phyloP scores from a whole-genome alignment of 2,797 vertebrate genomes.

The Muscicapa striata region DNA sequence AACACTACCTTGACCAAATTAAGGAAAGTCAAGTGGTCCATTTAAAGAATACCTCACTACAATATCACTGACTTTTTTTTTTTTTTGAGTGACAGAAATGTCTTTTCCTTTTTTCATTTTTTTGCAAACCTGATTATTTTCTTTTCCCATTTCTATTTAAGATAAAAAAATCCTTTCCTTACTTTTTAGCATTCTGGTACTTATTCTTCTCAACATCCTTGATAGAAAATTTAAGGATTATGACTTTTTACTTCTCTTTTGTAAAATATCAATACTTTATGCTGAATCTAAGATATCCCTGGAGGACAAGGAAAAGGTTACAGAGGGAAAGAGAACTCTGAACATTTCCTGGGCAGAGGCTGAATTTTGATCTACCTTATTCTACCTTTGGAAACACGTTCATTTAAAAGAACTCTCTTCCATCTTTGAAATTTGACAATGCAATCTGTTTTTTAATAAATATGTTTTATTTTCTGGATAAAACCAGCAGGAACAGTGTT shows the following conservation, averaged over 20 bases:
- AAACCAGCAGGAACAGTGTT: background rate
- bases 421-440: slow-evolving; percentile 19
- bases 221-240: background rate
- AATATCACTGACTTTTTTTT: background rate
- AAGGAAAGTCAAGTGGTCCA: background rate
- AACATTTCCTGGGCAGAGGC: slow-evolving; percentile 6
- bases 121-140: background rate
- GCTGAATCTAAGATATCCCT: slow-evolving; percentile 43
- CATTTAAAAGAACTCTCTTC: slow-evolving; percentile 17
- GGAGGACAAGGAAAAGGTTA: slow-evolving; percentile 10
- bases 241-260: slow-evolving; percentile 45
- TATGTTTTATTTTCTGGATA: background rate
- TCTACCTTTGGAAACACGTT: slow-evolving; percentile 35
- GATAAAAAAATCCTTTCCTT: background rate
- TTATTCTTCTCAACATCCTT: background rate
- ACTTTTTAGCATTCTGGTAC: background rate
- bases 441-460: background rate
- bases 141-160: background rate
- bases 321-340: slow-evolving; percentile 10
- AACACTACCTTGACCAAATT: background rate
- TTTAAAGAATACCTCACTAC: background rate
- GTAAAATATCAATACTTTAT: slow-evolving; percentile 54
- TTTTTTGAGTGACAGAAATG: background rate
- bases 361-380: slow-evolving; percentile 21
- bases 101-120: background rate